These are phyloP conservation scores for Columba livia DNA, from an alignment of 2,113 vertebrate species.

Conservation along the genomic window DNA sequence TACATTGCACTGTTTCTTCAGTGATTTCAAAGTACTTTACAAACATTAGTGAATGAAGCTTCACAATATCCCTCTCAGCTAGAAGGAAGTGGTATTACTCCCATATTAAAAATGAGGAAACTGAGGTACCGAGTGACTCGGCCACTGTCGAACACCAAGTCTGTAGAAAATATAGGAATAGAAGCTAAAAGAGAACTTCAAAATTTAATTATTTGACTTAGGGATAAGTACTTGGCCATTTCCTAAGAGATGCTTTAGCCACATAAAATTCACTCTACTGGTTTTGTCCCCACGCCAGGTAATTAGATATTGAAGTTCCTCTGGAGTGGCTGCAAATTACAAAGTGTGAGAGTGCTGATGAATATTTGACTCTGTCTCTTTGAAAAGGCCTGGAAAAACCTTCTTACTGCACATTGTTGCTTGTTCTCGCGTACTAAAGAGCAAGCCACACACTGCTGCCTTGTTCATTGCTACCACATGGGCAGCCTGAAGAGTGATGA, in stretches of 20 bases:
- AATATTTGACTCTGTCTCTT: neutral
- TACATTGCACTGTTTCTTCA: neutral
- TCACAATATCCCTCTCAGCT: neutral
- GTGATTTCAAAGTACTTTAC: neutral
- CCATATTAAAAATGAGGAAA: neutral
- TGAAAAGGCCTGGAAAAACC: neutral
- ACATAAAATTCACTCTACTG: neutral
- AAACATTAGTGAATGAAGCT: neutral
- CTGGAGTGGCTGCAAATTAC: neutral
- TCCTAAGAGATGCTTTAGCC: neutral
- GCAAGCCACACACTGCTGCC: neutral
- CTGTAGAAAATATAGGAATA: neutral
- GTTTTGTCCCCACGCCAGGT: neutral
- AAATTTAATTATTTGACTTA: neutral
- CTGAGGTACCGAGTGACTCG: neutral
- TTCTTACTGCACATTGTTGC: neutral
- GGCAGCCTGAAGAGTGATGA: neutral
- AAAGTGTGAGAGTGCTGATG: neutral
- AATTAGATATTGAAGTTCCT: neutral
- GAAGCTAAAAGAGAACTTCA: neutral
- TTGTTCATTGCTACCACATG: slow-evolving; percentile 13
- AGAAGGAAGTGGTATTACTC: neutral
- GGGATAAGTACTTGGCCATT: neutral
- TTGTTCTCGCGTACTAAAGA: neutral
- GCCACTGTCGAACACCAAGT: neutral